These are phyloP conservation scores for Rhizoglyphus robini DNA, from an alignment of 1,140 invertebrate genomes.

Conservation along the genomic window DNA sequence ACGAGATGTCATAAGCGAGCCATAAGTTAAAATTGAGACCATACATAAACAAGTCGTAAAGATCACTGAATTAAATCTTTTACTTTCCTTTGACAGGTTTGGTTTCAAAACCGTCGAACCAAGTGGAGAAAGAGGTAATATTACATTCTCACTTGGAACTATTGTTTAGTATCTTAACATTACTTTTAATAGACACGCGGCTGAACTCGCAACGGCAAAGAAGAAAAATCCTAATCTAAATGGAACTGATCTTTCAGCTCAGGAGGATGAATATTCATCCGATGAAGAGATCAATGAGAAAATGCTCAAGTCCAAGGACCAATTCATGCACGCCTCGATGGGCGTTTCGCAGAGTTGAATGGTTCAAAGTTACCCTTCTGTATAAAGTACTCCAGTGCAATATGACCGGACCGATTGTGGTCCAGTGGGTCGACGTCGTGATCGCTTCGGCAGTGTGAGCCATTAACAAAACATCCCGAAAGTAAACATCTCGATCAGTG, in stretches of 20 bases:
- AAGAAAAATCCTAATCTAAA: constrained; percentile 63
- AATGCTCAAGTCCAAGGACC: constrained; percentile 15
- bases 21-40: background rate
- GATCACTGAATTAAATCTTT: background rate
- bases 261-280: constrained; percentile 3
- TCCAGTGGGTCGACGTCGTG: too few species aligned
- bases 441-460: too few species aligned
- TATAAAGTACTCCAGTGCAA: too few species aligned
- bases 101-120: constrained; percentile 98
- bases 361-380: too few species aligned
- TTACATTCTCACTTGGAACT: background rate
- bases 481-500: too few species aligned
- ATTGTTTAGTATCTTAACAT: background rate
- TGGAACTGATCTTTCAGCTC: constrained; percentile 17
- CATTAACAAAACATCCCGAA: too few species aligned
- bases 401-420: too few species aligned
- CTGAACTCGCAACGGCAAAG: constrained; percentile 95
- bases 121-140: constrained; percentile 88
- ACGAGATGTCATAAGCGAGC: background rate
- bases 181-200: constrained; percentile 52
- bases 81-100: constrained; percentile 59
- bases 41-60: too few species aligned
- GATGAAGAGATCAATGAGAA: constrained; percentile 22
- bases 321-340: background rate
- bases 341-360: background rate